A percentile compares a stretch with the other conserved stretches of the same genome.
Evolutionary conservation across 2,888 invertebrate genomes (phyloP).

Genomic region (Coleophora deauratella): DNA sequence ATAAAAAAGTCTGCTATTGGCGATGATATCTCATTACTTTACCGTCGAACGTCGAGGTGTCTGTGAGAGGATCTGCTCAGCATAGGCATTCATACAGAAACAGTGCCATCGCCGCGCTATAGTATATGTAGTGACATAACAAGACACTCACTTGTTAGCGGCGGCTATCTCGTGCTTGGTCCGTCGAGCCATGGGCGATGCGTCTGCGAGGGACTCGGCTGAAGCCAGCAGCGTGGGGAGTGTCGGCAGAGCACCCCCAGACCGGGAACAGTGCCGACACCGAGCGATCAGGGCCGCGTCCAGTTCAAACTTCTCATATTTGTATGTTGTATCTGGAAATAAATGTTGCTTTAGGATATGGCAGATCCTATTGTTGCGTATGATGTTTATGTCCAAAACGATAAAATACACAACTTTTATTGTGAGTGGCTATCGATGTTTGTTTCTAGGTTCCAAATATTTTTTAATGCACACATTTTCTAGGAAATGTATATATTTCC

Average conservation of each 20-base stretch:
- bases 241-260: constrained; percentile 33
- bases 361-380: not conserved
- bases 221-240: constrained; percentile 53
- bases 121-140: not conserved
- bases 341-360: not conserved
- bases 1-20: too few species aligned
- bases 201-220: constrained; percentile 75
- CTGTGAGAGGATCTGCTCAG: too few species aligned
- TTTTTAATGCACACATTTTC: too few species aligned
- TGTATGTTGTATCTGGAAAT: constrained; percentile 56
- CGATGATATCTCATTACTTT: too few species aligned
- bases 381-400: too few species aligned
- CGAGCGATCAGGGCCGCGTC: constrained; percentile 72
- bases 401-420: too few species aligned
- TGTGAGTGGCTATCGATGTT: too few species aligned
- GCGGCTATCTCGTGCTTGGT: constrained; percentile 97
- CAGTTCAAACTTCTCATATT: constrained; percentile 77
- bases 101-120: too few species aligned
- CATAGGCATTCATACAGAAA: too few species aligned
- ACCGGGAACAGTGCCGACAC: constrained; percentile 29
- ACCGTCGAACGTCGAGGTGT: too few species aligned
- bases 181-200: constrained; percentile 92
- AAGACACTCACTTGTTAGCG: constrained; percentile 79
- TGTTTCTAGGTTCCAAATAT: too few species aligned
- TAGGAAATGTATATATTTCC: too few species aligned